Conservation (phyloP, 2,888 invertebrate genomes). For the Hemaris fuciformis region DNA sequence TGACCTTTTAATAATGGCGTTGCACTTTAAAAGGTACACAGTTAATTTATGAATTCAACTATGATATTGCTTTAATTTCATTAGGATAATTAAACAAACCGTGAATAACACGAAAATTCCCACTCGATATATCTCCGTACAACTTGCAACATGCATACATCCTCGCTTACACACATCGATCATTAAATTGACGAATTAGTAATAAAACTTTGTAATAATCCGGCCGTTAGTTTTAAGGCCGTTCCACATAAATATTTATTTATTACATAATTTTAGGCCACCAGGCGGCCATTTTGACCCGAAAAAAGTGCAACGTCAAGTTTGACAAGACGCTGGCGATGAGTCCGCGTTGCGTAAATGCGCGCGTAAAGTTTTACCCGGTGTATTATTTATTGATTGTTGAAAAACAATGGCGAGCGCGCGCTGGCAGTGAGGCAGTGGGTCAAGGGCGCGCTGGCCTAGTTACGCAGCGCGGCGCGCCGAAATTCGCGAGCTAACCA, state of each 20-base stretch:
- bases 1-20: not conserved
- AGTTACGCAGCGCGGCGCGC: constrained; percentile 73
- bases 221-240: constrained; percentile 54
- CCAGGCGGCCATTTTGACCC: constrained; percentile 37
- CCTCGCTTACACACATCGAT: constrained; percentile 16
- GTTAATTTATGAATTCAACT: not conserved
- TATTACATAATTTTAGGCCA: constrained; percentile 41
- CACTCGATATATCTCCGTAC: not conserved
- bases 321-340: constrained; percentile 53
- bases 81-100: not conserved
- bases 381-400: constrained; percentile 81
- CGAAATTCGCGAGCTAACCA: constrained; percentile 75
- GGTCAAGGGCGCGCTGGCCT: constrained; percentile 77
- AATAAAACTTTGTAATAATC: constrained; percentile 46
- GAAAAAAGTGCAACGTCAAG: constrained; percentile 48
- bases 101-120: not conserved
- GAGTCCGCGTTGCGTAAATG: constrained; percentile 68
- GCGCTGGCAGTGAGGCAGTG: constrained; percentile 78
- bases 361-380: constrained; percentile 65
- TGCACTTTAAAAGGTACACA: not conserved
- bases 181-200: constrained; percentile 21
- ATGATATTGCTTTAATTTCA: not conserved
- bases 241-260: constrained; percentile 52
- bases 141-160: not conserved
- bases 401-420: constrained; percentile 78